Percentiles rank a stretch among this genome's conserved stretches.
Evolutionary conservation across 2,888 invertebrate species (phyloP).

Genomic region (Cylindroiulus punctatus): DNA sequence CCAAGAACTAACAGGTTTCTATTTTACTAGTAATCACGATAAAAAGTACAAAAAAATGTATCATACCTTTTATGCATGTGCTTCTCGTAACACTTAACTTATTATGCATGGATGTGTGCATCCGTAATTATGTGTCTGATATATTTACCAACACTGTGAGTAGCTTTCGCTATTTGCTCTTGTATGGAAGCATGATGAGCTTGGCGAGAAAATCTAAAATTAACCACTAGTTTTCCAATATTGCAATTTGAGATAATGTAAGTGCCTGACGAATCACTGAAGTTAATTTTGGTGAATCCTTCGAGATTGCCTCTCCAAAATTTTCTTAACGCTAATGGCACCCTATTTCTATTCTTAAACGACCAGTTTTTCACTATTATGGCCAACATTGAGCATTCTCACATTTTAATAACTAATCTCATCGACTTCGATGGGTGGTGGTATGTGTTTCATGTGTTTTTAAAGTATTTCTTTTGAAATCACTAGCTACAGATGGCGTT

Average conservation of each 20-base stretch:
- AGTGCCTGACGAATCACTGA: constrained; percentile 11
- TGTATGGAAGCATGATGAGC: neutral
- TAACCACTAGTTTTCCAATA: neutral
- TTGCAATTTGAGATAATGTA: constrained; percentile 8
- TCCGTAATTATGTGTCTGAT: neutral
- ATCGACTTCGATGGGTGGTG: neutral
- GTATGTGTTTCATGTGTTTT: neutral
- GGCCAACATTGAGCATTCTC: neutral
- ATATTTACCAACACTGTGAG: neutral
- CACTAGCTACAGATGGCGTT: neutral
- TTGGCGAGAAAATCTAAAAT: neutral
- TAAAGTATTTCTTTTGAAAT: neutral
- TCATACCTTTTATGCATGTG: neutral
- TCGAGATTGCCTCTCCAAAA: neutral
- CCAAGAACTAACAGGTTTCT: neutral
- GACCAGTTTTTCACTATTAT: neutral
- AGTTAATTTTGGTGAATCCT: neutral
- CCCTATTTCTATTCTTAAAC: neutral
- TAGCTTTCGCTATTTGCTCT: neutral
- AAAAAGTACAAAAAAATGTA: constrained; percentile 1
- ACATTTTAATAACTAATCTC: neutral
- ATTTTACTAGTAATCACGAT: neutral
- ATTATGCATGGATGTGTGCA: constrained; percentile 2
- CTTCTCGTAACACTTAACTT: neutral
- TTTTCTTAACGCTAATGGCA: neutral